Evolutionary conservation across 2,888 invertebrate genomes (phyloP).

Genomic region (Pseudeuparius sepicola): DNA sequence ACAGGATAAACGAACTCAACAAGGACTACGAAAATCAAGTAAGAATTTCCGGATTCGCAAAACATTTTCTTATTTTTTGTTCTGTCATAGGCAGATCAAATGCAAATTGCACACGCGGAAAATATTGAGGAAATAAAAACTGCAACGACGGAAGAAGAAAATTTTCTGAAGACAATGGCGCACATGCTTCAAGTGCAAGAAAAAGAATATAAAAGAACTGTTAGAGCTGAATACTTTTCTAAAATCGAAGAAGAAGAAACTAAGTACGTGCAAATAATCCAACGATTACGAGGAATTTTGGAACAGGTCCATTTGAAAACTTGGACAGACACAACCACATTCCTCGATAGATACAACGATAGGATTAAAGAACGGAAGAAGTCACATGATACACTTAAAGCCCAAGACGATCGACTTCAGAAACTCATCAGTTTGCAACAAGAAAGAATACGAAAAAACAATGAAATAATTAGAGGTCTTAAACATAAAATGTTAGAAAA

Average conservation of each 20-base stretch:
- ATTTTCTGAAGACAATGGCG: conserved; percentile 40
- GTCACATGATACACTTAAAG: conserved; percentile 26
- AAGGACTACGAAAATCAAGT: conserved; percentile 31
- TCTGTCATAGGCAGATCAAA: conserved; percentile 17
- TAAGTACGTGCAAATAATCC: conserved; percentile 27
- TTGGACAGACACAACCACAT: conserved; percentile 28
- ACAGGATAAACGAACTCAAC: conserved; percentile 32
- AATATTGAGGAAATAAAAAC: conserved; percentile 37
- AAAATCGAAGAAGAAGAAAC: conserved; percentile 33
- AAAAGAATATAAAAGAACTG: conserved; percentile 31
- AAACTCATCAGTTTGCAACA: conserved; percentile 26
- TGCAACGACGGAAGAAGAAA: conserved; percentile 39
- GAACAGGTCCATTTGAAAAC: conserved; percentile 27
- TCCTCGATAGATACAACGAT: conserved; percentile 24
- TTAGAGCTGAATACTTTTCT: conserved; percentile 33
- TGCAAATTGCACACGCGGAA: conserved; percentile 22
- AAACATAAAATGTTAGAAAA: conserved; percentile 24
- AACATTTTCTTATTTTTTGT: conserved; percentile 2
- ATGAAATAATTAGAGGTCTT: conserved; percentile 27
- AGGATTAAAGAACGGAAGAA: conserved; percentile 25
- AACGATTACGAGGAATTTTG: conserved; percentile 27
- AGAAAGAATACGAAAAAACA: conserved; percentile 25
- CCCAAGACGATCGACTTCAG: conserved; percentile 30
- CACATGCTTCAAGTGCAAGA: conserved; percentile 43
- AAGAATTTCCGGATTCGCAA: conserved; percentile 5